Base-by-base conservation (phyloP, 2,888 invertebrate genomes). In the Notodonta ziczac region DNA sequence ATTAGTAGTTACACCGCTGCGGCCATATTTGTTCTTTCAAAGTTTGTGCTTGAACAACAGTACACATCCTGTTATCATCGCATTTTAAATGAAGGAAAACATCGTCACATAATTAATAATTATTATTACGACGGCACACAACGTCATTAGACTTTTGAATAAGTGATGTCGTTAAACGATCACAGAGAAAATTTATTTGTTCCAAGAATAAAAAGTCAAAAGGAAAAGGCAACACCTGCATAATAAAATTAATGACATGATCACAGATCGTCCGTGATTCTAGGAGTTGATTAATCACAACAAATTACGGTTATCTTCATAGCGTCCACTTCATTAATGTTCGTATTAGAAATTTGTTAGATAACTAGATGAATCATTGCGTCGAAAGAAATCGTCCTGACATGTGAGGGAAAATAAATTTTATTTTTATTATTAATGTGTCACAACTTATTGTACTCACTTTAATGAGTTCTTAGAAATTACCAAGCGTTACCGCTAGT, bases 51-150 rank as follows among this genome's bases (percentile, higher is more conserved):
- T 54, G 56, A 51, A 63, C 59, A 70, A 76, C 54, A 74, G 0
- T 44, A 59, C 65, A 86, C 80, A 90, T 89, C 89, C 89, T 89
- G 89, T 76, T 89, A 81, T 80, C 68, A 74, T 70, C 66, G 66
- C 59, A 77, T 81, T 75, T 16, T 73, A 74, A 83, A 73, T 75
- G 63, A 64, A 60, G 24, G 58, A 63, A 63, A 66, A 65, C n/a
- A 56, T 44, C 5, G 44, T 44, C 56, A 16, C 51, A 32, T 54
- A 56, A 56, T 52, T 57, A 59, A n/a, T 46, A 46, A 46, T 46
- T 50, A 16, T 59, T 53, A 59, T 62, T 56, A 42, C 6, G 52
- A 48, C 4, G n/a, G 14, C 14, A 48, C 9, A 4, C 52, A 52
- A 52, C 16, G 52, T 52, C 52, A 53, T 50, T 9, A 50, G 8